Base-by-base conservation (phyloP, 2,888 invertebrate species). In the Seira musarum region DNA sequence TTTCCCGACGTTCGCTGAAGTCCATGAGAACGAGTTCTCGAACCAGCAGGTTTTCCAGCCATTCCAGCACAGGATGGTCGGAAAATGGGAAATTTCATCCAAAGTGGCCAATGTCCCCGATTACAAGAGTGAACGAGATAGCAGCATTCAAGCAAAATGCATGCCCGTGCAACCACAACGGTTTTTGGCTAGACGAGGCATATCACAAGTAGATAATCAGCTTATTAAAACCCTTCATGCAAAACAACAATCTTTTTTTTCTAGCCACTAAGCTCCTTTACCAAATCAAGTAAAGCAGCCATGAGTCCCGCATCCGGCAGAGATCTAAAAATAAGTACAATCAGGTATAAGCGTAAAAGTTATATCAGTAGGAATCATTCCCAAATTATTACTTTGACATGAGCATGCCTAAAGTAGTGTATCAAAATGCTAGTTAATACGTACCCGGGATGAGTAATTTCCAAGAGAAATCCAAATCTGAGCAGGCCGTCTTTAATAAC, bases 101-200 rank as follows among this genome's bases (percentile, higher is more conserved):
- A 99, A 74, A 94, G 93, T 0, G 99, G 99, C 99, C 99, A 99
- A 87, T 97, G 96, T 0, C 98, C 98, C 88, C 96, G 96, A 89
- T 99, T 99, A 89, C 99, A 99, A 85, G 96, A 93, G 88, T 99
- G 98, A 1, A 99, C 98, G 87, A 99, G 95, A 88, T 98, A 94
- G 0, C 98, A 95, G 89, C 98, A 98, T 89, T 99, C 99, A 81
- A 99, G 89, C 6, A 99, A 90, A 72, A 99, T 92, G 0, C 96
- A 94, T 2, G 99, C 99, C 88, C 98, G 91, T 0, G 97, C 93
- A 0, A 98, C 94, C 0, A 99, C 93, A 0, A 99, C 97, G 0
- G 99, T 97, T 89, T 97, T 94, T 35, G 99, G 95, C 93, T 96
- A 89, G 60, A 30, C 3, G 8, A 5, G 30, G 30, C 3, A 30